Evolutionary conservation across 1,140 invertebrate genomes (phyloP).

Genomic region (Saxidomus purpurata): DNA sequence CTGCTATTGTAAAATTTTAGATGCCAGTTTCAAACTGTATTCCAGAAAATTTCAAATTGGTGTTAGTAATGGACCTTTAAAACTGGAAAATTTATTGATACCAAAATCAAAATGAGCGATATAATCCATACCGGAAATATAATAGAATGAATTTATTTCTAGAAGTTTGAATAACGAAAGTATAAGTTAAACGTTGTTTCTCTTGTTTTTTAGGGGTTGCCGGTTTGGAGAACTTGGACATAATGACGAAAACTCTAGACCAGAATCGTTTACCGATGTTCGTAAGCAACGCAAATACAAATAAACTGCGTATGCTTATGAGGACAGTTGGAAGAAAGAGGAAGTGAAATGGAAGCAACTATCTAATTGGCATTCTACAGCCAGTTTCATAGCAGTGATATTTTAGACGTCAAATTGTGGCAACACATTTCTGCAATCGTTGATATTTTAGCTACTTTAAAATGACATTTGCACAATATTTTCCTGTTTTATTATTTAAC

Average conservation of each 20-base stretch:
- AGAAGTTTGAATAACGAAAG: too few relatives aligned
- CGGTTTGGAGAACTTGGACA: conserved; percentile 10
- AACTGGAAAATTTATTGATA: too few relatives aligned
- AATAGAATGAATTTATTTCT: too few relatives aligned
- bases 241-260: background rate
- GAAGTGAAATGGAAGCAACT: background rate
- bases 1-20: too few relatives aligned
- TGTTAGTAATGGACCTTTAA: too few relatives aligned
- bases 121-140: too few relatives aligned
- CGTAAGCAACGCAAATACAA: background rate
- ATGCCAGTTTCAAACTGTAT: too few relatives aligned
- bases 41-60: too few relatives aligned
- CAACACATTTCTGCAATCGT: background rate
- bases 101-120: too few relatives aligned
- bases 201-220: background rate
- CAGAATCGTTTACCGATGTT: background rate
- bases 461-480: too few relatives aligned
- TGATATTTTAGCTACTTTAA: too few relatives aligned
- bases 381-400: background rate
- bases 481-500: too few relatives aligned
- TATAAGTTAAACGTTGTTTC: background rate
- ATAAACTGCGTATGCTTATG: conserved; percentile 7
- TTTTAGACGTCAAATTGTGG: background rate
- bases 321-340: background rate
- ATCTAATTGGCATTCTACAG: background rate